Evolutionary conservation across 1,140 invertebrate species (phyloP), one percentile per base, ranked within the genome.

Genomic region (Bombyx mandarina): DNA sequence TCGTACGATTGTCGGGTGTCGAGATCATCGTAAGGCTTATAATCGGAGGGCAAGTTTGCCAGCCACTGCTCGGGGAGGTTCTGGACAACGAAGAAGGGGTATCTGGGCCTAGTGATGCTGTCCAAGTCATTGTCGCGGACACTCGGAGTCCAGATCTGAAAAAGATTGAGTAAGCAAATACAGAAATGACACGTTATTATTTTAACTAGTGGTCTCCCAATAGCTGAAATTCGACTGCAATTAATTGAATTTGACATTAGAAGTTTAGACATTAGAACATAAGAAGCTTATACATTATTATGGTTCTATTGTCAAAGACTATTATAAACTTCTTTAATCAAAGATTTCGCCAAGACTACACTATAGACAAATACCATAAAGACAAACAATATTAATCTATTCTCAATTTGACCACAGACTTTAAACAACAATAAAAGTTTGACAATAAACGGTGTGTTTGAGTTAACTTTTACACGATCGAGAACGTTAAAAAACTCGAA

Each of bases 41-140:
- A 69, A 10, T 75, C 72, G 45, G 57, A 63, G 8, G 69, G 7
- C 2, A 63, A n/a, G 45, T 47, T 62, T n/a, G 49, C 42, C 46
- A 52, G 56, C 71, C 65, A 75, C 8, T 62, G 59, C 26, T 75
- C 75, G 1, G 69, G 66, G 1, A 69, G n/a, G 7, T 63, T 62
- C 18, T 75, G 69, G 5, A 67, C 43, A 7, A 61, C 8, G 7
- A 60, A 60, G 2, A 69, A 49, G 1, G 75, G 68, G 2, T 60
- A 18, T 18, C 60, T 67, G 8, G 43, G 48, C 22, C 43, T 50
- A 7, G 9, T 12, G 26, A 3, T 8, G n/a, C 26, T 50, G 7
- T 50, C 48, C 12, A 18, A 3, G 3, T 50, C 5, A 50, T 12
- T 26, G 26, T 50, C 48, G 26, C 12, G 7, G 48, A 6, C 8